Evolutionary conservation across 2,797 vertebrate genomes (phyloP), one percentile per base, ranked within the genome.

Genomic region (Pantherophis vulpinus): DNA sequence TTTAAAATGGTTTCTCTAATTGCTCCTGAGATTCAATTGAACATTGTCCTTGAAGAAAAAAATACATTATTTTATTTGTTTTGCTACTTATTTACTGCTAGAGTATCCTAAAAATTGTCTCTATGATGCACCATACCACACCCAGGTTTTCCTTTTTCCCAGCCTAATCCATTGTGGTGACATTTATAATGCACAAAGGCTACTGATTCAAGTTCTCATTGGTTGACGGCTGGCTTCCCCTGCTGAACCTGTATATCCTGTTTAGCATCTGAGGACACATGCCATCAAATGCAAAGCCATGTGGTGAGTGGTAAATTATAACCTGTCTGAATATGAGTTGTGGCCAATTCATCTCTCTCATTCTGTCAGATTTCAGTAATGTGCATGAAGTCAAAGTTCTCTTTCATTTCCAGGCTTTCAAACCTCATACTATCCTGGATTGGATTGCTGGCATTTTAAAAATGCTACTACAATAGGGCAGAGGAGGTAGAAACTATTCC

Each of bases 151-250:
- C 27, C 55, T 88, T 29, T 60, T 59, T 47, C 51, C 13, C 42
- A 27, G 37, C 51, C 29, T 59, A 29, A 70, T 59, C 18, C 37
- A 89, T 37, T 51, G 25, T 18, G 4, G 14, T 42, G 63, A 29
- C 37, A 63, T 93, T 91, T 88, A 59, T 91, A 87, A 91, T 37
- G 86, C 56, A 91, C 87, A 88, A 93, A 93, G 42, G 23, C 90
- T 91, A 32, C 63, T 70, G 74, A 89, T 61, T 83, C 56, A 60
- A 29, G 56, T 89, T 79, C n/a, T 61, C 87, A 88, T 42, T 79
- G 83, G 83, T 59, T 91, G 92, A 86, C 37, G 74, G 63, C 20
- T 60, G 63, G 88, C 32, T 90, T n/a, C 86, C 83, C 14, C 14
- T 47, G 37, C 3, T 79, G 88, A 92, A 56, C 87, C 4, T 25